phyloP scores from a whole-genome alignment of 2,797 vertebrate species.

The Cygnus olor region DNA sequence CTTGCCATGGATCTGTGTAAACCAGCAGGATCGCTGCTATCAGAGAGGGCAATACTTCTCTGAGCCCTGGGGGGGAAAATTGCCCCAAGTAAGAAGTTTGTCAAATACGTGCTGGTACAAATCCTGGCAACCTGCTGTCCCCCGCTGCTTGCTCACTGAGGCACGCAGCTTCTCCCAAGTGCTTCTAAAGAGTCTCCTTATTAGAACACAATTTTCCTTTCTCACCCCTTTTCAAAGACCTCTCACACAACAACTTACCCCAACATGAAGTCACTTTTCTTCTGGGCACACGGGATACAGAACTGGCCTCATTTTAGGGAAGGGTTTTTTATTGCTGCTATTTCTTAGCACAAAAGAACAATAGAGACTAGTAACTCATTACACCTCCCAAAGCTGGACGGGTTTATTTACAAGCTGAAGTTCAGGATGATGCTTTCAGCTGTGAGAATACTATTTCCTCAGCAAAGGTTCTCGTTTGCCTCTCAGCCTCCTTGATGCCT shows the following conservation, averaged over 20 bases:
- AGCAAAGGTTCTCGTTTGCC: neutral
- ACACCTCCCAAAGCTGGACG: neutral
- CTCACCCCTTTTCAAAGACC: neutral
- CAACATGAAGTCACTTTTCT: neutral
- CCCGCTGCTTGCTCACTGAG: neutral
- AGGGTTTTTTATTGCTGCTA: neutral
- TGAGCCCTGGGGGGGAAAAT: neutral
- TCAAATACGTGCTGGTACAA: neutral
- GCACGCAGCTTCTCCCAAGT: neutral
- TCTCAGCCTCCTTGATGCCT: neutral
- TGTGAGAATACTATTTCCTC: neutral
- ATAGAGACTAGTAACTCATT: neutral
- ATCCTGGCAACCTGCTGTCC: neutral
- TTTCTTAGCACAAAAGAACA: neutral
- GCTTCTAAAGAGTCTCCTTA: neutral
- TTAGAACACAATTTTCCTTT: neutral
- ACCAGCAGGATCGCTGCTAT: neutral
- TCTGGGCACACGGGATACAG: neutral
- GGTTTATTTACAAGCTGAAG: neutral
- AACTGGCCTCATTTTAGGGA: neutral
- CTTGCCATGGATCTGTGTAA: neutral
- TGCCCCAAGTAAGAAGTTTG: neutral
- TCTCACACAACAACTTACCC: neutral
- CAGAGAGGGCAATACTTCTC: neutral
- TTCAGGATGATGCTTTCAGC: neutral